Base-by-base conservation (phyloP, 2,888 invertebrate genomes). In the Trachelus tabidus region DNA sequence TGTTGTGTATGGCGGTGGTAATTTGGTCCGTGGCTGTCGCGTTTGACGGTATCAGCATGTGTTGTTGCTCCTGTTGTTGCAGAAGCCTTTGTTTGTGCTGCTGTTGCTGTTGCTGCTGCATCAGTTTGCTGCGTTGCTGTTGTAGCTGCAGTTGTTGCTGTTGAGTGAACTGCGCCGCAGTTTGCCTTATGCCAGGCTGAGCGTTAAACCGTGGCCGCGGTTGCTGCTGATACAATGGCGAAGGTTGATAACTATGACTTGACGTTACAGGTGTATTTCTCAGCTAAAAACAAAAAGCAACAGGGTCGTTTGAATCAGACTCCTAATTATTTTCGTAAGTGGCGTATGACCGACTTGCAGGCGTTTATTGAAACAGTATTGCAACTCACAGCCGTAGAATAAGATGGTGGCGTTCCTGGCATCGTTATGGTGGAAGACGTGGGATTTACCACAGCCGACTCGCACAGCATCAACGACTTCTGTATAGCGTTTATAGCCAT, bases 401-500 rank as follows among this genome's bases (percentile, higher is more conserved):
- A 95, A 73, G 94, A 94, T 69, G 94, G 94, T 76, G 94, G 94
- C 56, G 94, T 93, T 78, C 93, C 94, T 77, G 93, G 92, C 84
- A 93, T 92, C 76, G 93, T 92, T 80, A 90, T 89, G 76, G 93
- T 93, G 85, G 93, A 93, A 85, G 93, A 92, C 79, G 95, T 95
- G 86, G 94, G 94, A 90, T 95, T 95, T 23, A 56, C 56, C 78
- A 94, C 93, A 78, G 90, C 92, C 80, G 94, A 94, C 91, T 97
- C 97, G 88, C 94, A 96, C 87, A 95, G 96, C 98, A 98, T 98
- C 88, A 98, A 93, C 86, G 96, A 96, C 90, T 97, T 96, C 89
- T 97, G 96, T 88, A 98, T 98, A 74, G 96, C 97, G 89, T 95
- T 96, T 82, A 98, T 98, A 81, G 96, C 96, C 92, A 95, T 94